Evolutionary conservation across 2,113 vertebrate species (phyloP).

Genomic region (Ciconia maguari): DNA sequence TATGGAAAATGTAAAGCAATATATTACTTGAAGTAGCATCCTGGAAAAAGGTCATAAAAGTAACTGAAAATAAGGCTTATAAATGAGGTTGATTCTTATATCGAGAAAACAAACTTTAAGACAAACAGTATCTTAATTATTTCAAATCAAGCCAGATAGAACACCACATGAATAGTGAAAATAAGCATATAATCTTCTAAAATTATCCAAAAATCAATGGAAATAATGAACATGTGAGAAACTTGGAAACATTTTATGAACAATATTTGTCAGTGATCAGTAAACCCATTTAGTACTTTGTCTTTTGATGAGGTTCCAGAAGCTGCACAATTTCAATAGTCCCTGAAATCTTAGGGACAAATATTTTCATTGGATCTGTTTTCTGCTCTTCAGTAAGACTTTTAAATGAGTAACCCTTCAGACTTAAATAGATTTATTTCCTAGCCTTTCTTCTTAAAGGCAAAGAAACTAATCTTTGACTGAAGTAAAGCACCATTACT

Average conservation of each 20-base stretch:
- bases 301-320: slow-evolving; percentile 15
- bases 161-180: neutral
- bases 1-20: neutral
- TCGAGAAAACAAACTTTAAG: neutral
- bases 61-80: neutral
- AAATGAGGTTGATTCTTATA: neutral
- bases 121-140: neutral
- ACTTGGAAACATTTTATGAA: neutral
- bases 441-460: neutral
- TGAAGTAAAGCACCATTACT: neutral
- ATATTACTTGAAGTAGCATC: neutral
- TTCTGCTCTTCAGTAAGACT: neutral
- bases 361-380: slow-evolving; percentile 8
- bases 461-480: neutral
- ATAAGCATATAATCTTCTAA: neutral
- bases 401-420: neutral
- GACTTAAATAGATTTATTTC: neutral
- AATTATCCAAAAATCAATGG: neutral
- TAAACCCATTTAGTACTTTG: neutral
- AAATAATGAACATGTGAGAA: neutral
- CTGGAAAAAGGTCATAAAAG: neutral
- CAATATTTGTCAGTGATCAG: neutral
- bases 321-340: neutral
- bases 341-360: neutral
- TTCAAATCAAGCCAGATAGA: neutral